These are phyloP conservation scores for Prosopocoilus inquinatus DNA, from an alignment of 2,888 invertebrate species.

Conservation along the genomic window DNA sequence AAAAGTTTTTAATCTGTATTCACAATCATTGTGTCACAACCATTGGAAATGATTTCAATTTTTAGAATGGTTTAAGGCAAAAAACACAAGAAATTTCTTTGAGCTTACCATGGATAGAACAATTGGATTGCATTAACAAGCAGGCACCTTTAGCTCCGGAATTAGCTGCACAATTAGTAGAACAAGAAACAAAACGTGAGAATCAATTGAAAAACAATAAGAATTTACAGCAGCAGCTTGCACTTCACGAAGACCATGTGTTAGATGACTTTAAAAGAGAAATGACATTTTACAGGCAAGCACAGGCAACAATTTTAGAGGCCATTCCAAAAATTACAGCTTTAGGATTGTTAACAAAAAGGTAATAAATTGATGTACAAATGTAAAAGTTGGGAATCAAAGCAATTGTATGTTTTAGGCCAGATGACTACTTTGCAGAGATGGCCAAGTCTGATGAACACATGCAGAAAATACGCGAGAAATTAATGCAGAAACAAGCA, in stretches of 20 bases:
- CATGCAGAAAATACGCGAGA: constrained; percentile 92
- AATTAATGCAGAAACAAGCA: constrained; percentile 79
- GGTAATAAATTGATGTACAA: constrained; percentile 44
- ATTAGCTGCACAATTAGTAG: constrained; percentile 72
- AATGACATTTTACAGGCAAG: constrained; percentile 82
- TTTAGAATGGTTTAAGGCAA: constrained; percentile 61
- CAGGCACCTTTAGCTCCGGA: constrained; percentile 85
- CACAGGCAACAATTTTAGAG: constrained; percentile 81
- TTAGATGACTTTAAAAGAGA: constrained; percentile 92
- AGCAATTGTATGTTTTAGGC: constrained; percentile 52
- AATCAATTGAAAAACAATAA: constrained; percentile 66
- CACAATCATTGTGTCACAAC: constrained; percentile 1
- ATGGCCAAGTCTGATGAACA: constrained; percentile 98
- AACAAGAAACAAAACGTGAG: constrained; percentile 69
- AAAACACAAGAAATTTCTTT: constrained; percentile 71
- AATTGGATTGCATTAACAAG: constrained; percentile 73
- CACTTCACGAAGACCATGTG: constrained; percentile 71
- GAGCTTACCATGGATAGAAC: constrained; percentile 82
- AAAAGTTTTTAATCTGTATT: no score
- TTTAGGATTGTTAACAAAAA: constrained; percentile 72
- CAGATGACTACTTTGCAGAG: constrained; percentile 97
- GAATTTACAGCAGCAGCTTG: constrained; percentile 60
- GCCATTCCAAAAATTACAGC: constrained; percentile 76
- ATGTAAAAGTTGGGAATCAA: not conserved
- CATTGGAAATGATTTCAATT: constrained; percentile 15